Evolutionary conservation across 2,888 invertebrate species (phyloP), one percentile per base, ranked within the genome.

Genomic region (Proisotoma minuta): DNA sequence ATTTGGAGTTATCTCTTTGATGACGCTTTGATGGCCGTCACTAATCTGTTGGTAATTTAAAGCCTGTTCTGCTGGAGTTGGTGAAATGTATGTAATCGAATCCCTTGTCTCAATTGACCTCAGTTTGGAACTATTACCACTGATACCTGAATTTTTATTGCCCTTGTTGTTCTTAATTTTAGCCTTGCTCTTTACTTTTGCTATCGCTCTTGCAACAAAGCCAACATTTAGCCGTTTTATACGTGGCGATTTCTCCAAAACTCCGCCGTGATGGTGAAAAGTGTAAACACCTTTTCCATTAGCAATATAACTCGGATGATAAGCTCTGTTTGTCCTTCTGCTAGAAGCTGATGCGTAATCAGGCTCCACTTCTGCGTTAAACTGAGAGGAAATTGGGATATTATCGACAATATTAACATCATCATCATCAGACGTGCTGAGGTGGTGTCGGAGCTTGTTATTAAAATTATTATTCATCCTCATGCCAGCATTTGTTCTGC

Each of bases 171-270:
- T 58, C 20, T 53, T 47, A 20, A 51, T 51, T 1, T 57, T 56
- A 40, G 66, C 63, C 39, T 67, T 67, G 29, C 62, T 61, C 50
- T 67, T 67, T 3, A 67, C 67, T 62, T 67, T 67, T 28, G 68
- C 68, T n/a, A 68, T 68, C 34, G 64, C 64, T 62, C 65, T 62
- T 1, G 64, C 64, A 5, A 68, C 65, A 57, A 68, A 68, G 34
- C 68, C 67, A 26, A 62, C 62, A 40, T 54, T 60, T 62, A 62
- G 43, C 57, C 60, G 52, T 62, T 62, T 28, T 61, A 61, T 20
- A 60, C 60, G 60, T 48, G 24, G 48, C 49, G 54, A 22, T 28
- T 8, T 53, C 18, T 53, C 2, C 64, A 52, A 22, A 57, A 8
- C 15, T 15, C 8, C 8, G 8, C 8, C 8, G 15, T 8, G 34